Conservation (phyloP, 2,113 vertebrate species). For the Pachycephala philippinensis region DNA sequence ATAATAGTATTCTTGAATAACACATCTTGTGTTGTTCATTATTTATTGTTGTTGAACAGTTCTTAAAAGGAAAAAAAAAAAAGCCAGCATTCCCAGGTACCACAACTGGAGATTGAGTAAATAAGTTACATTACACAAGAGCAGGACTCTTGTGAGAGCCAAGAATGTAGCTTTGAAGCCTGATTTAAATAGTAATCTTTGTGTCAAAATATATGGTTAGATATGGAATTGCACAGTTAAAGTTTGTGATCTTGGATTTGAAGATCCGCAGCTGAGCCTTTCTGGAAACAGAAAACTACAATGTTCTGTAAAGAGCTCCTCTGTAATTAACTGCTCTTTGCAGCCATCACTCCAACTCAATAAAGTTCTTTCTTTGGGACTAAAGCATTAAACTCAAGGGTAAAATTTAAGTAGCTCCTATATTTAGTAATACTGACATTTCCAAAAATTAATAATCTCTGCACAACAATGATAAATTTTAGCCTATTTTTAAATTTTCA, state of each 20-base stretch:
- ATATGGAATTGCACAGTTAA: not conserved
- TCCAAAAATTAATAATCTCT: not conserved
- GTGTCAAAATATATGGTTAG: not conserved
- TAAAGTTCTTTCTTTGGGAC: not conserved
- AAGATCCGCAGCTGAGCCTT: not conserved
- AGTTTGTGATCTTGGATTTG: not conserved
- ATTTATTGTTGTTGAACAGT: not conserved
- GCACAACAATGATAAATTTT: not conserved
- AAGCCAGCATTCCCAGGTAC: not conserved
- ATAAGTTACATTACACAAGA: not conserved
- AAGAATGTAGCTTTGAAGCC: not conserved
- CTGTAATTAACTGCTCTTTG: not conserved
- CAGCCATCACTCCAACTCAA: not conserved
- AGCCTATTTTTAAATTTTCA: not conserved
- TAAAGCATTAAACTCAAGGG: not conserved
- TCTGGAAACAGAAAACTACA: not conserved
- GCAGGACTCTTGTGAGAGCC: not conserved
- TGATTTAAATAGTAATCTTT: not conserved
- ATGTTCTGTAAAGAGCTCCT: not conserved
- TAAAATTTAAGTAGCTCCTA: not conserved
- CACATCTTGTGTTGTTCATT: not conserved
- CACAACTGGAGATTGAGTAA: not conserved
- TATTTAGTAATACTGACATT: not conserved
- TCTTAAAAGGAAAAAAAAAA: not conserved
- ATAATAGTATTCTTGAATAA: not conserved